Conservation (phyloP, 2,113 vertebrate genomes). For the Neomonachus schauinslandi region DNA sequence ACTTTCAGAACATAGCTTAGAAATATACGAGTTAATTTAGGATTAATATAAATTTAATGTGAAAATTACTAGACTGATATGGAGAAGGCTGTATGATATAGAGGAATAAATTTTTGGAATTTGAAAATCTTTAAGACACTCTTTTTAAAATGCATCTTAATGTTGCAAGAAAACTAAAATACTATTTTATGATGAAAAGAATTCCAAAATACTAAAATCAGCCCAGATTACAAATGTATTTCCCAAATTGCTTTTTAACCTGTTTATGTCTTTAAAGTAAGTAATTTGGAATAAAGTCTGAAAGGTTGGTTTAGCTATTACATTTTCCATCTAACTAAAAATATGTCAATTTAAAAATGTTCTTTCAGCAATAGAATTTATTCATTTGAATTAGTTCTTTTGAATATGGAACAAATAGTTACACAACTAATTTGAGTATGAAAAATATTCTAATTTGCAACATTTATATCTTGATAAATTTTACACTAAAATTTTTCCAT, state of each 20-base stretch:
- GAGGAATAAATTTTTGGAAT: background rate
- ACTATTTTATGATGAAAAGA: background rate
- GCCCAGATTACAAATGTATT: background rate
- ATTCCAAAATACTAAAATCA: background rate
- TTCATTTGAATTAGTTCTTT: slow-evolving; percentile 28
- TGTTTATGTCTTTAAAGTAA: slow-evolving; percentile 32
- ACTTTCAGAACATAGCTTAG: background rate
- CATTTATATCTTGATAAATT: slow-evolving; percentile 13
- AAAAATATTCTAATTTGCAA: background rate
- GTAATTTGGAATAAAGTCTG: background rate
- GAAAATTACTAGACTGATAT: background rate
- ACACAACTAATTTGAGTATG: background rate
- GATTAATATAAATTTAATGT: background rate
- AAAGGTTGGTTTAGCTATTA: background rate
- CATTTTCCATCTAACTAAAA: slow-evolving; percentile 6
- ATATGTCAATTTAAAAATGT: background rate
- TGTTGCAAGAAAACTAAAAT: background rate
- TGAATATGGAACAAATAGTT: slow-evolving; percentile 12
- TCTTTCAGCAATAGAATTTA: background rate
- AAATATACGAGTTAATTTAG: background rate
- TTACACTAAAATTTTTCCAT: background rate
- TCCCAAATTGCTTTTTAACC: background rate
- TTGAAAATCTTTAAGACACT: background rate
- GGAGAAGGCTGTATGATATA: background rate
- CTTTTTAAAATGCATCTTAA: background rate